These are phyloP conservation scores for Cyanoramphus novaezelandiae DNA, from an alignment of 2,113 vertebrate genomes.

Conservation along the genomic window DNA sequence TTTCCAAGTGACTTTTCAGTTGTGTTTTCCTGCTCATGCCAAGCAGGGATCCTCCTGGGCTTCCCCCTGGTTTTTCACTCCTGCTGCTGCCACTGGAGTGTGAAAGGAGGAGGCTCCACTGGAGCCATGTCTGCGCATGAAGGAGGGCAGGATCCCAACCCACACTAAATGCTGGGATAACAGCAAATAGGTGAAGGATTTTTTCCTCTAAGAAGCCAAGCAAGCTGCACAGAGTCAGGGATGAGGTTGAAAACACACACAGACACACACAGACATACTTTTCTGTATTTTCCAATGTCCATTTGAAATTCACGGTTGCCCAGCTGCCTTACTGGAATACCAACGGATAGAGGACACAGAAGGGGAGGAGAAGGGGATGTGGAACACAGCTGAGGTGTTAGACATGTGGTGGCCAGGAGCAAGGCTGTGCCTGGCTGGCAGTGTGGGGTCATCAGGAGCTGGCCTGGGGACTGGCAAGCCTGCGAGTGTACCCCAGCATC, in stretches of 20 bases:
- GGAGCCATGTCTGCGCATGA: rapidly evolving
- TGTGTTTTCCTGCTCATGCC: not conserved
- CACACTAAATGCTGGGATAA: rapidly evolving
- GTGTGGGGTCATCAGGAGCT: no score
- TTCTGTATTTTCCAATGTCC: no score
- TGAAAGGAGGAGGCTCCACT: not conserved
- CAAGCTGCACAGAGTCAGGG: not conserved
- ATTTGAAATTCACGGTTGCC: not conserved
- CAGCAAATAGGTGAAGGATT: not conserved
- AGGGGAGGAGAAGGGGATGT: not conserved
- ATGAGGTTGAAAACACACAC: not conserved
- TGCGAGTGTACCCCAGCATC: not conserved
- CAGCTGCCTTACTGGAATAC: not conserved
- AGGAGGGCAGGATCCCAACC: not conserved
- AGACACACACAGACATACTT: not conserved
- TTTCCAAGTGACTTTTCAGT: not conserved
- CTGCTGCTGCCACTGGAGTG: not conserved
- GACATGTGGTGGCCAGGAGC: rapidly evolving
- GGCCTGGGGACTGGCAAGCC: not conserved
- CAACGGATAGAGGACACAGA: not conserved
- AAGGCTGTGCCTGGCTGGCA: not conserved
- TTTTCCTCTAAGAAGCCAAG: not conserved
- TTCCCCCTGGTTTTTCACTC: not conserved
- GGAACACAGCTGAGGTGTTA: not conserved
- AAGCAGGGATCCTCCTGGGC: not conserved